Evolutionary conservation across 2,888 invertebrate genomes (phyloP), one percentile per base, ranked within the genome.

Genomic region (Drosophila leonis): DNA sequence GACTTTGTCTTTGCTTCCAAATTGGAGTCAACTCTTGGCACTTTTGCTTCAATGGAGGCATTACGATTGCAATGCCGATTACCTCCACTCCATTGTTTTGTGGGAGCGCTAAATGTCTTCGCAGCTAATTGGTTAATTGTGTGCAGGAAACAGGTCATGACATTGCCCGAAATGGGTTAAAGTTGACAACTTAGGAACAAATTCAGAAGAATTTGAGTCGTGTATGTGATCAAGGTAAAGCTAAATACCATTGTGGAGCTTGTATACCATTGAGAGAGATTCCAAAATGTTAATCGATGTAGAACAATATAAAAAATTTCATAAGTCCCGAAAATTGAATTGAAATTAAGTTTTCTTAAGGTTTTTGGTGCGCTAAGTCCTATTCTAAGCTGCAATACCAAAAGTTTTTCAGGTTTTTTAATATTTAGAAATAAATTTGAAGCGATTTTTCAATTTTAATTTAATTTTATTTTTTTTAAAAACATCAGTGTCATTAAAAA

Each of bases 111-210:
- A 63, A 29, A 29, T 56, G 64, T 31, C 42, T 44, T 49, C 46
- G 60, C 59, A 18, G 55, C 48, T 76, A 78, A 78, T 81, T 65
- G 52, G 27, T 64, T 77, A 80, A 80, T 80, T 77, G 67, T 37
- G 18, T 29, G 37, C 12, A 8, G 35, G 10, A 24, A 52, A 37
- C 10, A 10, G 37, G 35, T 37, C 52, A 52, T 37, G 52, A 37
- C 52, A 52, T 52, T 49, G 52, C 37, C 35, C 24, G 27, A 18
- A 39, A 27, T 37, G 37, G 54, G 54, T 54, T 37, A 39, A 37
- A 54, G 24, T 35, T 52, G 15, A 20, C 20, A 24, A 8, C 13
- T 33, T 7, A 27, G 10, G 39, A 39, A 18, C 27, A 15, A 8
- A 24, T 12, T 54, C 27, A 29, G 1, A 27, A 39, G n/a, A 27